These are phyloP conservation scores for Globodera rostochiensis DNA, from an alignment of 1,140 invertebrate genomes.

Conservation along the genomic window DNA sequence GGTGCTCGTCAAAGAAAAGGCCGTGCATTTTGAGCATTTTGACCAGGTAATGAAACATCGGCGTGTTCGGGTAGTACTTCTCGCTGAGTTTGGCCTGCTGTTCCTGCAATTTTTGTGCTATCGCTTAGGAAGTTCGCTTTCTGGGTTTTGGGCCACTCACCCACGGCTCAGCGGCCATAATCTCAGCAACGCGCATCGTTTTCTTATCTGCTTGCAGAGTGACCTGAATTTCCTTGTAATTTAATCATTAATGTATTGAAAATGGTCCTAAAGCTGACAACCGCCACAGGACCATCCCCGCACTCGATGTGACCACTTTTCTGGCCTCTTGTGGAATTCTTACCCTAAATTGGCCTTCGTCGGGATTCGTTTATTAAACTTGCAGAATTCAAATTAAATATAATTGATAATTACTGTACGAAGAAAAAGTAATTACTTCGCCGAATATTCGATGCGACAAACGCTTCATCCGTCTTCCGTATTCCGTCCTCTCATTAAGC, in stretches of 20 bases:
- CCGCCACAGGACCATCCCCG: no score
- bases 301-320: no score
- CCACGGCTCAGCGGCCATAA: constrained; percentile 59
- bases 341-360: not conserved
- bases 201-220: constrained; percentile 37
- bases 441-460: constrained; percentile 62
- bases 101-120: constrained; percentile 29
- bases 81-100: constrained; percentile 52
- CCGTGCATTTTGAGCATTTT: constrained; percentile 64
- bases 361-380: constrained; percentile 27
- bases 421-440: constrained; percentile 49
- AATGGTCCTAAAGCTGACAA: no score
- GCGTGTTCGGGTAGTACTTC: constrained; percentile 62
- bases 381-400: no score
- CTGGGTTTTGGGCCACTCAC: not conserved
- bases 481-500: constrained; percentile 47
- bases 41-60: constrained; percentile 65
- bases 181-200: constrained; percentile 57
- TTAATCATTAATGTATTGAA: not conserved
- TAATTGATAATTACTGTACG: no score
- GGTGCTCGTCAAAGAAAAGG: constrained; percentile 62
- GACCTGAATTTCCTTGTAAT: constrained; percentile 34
- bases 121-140: not conserved
- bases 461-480: constrained; percentile 63
- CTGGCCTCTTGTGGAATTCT: no score